phyloP scores from a whole-genome alignment of 2,113 vertebrate genomes.

The Podarcis cretensis region DNA sequence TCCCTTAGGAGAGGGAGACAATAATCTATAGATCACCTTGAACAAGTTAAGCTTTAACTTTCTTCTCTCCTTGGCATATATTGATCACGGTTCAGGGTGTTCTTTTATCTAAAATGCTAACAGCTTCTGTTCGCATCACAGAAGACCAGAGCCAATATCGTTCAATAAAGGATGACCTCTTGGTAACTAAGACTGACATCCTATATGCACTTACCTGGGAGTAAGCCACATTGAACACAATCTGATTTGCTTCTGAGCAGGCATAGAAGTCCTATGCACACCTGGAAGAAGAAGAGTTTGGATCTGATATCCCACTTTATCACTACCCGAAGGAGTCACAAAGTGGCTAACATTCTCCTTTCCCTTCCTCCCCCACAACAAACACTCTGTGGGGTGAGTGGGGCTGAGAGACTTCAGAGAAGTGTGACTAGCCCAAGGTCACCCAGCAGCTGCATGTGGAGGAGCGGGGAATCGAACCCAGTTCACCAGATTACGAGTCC shows the following conservation, averaged over 20 bases:
- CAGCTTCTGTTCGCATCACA: slow-evolving; percentile 4
- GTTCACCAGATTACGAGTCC: too few species aligned
- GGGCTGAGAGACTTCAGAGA: too few species aligned
- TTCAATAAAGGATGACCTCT: neutral
- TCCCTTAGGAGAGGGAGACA: neutral
- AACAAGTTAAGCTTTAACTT: slow-evolving; percentile 20
- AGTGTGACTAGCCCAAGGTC: too few species aligned
- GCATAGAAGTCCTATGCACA: neutral
- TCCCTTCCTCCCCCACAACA: too few species aligned
- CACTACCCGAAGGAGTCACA: too few species aligned
- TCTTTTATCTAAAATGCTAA: slow-evolving; percentile 35
- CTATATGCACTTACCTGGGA: neutral
- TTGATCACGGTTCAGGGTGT: neutral
- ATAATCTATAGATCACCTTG: slow-evolving; percentile 21
- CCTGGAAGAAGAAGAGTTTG: too few species aligned
- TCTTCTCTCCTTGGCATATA: slow-evolving; percentile 11
- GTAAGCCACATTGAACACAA: neutral
- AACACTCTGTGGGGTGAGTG: too few species aligned
- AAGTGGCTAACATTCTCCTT: too few species aligned
- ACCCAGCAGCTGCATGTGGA: too few species aligned
- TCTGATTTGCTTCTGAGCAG: neutral
- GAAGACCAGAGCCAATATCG: neutral
- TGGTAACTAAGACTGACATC: neutral
- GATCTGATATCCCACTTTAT: too few species aligned
- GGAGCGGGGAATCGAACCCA: too few species aligned